Conservation (phyloP, 2,797 vertebrate species). For the Galago senegalensis region DNA sequence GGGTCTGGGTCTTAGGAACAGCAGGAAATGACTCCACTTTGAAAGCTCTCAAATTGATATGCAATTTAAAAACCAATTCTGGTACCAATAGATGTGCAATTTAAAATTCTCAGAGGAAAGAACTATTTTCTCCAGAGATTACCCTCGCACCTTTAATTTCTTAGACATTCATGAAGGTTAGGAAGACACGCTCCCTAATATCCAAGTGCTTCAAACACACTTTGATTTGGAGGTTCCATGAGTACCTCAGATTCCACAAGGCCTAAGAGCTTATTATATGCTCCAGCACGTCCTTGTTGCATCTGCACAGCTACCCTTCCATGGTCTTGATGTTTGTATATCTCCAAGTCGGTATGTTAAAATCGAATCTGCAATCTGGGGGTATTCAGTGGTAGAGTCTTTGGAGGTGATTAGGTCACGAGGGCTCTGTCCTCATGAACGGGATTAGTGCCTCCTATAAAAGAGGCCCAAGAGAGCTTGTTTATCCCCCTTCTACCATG, state of each 20-base stretch:
- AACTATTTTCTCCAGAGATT: slow-evolving; percentile 2
- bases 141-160: slow-evolving; percentile 6
- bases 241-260: background rate
- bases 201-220: background rate
- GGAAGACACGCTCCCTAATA: background rate
- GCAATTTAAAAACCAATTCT: slow-evolving; percentile 68
- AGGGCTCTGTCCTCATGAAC: background rate
- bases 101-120: slow-evolving; percentile 55
- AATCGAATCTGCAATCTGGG: background rate
- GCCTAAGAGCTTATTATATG: background rate
- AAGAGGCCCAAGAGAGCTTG: background rate
- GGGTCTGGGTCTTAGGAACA: background rate
- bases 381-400: background rate
- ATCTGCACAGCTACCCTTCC: background rate
- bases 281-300: background rate
- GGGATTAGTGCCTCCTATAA: background rate
- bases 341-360: background rate
- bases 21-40: slow-evolving; percentile 63
- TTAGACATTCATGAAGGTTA: background rate
- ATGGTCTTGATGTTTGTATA: background rate
- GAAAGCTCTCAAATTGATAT: slow-evolving; percentile 17
- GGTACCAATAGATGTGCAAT: background rate
- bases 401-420: background rate
- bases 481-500: background rate
- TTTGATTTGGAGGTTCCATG: background rate